These are phyloP conservation scores for Tinamus major DNA, from an alignment of 2,797 vertebrate genomes.

Conservation along the genomic window DNA sequence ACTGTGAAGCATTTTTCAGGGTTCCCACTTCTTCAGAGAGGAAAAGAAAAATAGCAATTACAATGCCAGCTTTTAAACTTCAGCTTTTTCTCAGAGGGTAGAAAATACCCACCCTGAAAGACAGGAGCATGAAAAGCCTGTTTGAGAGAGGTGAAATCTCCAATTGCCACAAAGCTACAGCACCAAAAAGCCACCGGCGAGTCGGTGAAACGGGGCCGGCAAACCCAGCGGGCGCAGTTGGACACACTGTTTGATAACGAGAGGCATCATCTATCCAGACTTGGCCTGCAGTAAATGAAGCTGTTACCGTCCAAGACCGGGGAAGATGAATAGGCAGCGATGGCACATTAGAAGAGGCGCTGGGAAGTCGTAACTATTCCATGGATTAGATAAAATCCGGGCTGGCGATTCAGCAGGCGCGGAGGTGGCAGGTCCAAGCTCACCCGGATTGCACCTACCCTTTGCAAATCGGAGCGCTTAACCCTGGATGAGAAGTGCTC, in stretches of 20 bases:
- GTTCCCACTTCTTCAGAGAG: conserved; percentile 43
- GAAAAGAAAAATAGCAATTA: conserved; percentile 37
- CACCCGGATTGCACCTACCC: not conserved
- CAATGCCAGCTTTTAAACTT: not conserved
- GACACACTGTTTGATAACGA: not conserved
- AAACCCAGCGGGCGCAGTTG: not conserved
- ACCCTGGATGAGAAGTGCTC: not conserved
- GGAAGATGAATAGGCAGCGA: not conserved
- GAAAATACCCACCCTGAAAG: not conserved
- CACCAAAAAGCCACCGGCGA: not conserved
- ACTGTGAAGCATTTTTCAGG: conserved; percentile 41
- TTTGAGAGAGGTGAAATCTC: not conserved
- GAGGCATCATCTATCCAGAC: not conserved
- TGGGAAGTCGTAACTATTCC: conserved; percentile 1
- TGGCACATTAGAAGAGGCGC: not conserved
- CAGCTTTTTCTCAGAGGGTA: not conserved
- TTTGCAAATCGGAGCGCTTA: not conserved
- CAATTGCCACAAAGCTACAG: not conserved
- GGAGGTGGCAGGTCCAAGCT: not conserved
- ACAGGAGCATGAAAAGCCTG: not conserved
- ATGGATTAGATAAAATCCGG: not conserved
- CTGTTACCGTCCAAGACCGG: not conserved
- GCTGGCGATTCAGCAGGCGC: conserved; percentile 6
- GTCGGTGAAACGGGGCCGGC: not conserved
- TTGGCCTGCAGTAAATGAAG: not conserved